phyloP scores from a whole-genome alignment of 2,888 invertebrate genomes.

The Exocentrus adspersus region DNA sequence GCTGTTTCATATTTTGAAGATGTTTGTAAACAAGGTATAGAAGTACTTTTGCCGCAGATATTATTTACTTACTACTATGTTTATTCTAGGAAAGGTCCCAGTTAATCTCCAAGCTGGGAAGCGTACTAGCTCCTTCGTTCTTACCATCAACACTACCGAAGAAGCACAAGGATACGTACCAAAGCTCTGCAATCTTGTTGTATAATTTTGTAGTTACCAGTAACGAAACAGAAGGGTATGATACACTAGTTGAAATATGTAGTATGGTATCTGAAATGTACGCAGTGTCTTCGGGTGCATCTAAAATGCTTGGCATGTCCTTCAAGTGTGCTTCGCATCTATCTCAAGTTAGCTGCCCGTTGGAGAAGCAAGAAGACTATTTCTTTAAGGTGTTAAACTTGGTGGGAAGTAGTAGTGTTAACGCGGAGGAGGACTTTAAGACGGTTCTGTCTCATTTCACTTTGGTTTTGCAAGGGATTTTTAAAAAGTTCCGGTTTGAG shows the following conservation, averaged over 20 bases:
- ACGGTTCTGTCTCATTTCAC: conserved; percentile 27
- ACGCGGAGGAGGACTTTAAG: conserved; percentile 25
- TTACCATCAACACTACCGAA: conserved; percentile 6
- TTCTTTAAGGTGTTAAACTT: conserved; percentile 22
- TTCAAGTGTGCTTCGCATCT: conserved; percentile 26
- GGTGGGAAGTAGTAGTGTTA: not conserved
- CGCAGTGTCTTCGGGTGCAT: conserved; percentile 11
- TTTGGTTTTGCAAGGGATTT: conserved; percentile 25
- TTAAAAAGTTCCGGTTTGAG: conserved; percentile 32
- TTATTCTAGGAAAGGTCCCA: conserved; percentile 20
- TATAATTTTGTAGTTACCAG: conserved; percentile 22
- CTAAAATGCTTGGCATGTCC: conserved; percentile 16
- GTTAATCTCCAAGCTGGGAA: conserved; percentile 22
- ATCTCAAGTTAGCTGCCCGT: conserved; percentile 7
- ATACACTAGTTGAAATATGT: conserved; percentile 19
- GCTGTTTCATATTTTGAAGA: conserved; percentile 30
- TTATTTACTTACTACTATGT: not conserved
- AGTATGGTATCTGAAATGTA: conserved; percentile 23
- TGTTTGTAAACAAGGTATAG: conserved; percentile 29
- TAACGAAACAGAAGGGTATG: conserved; percentile 3
- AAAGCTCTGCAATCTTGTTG: conserved; percentile 27
- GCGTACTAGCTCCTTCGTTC: conserved; percentile 25
- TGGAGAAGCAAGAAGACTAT: conserved; percentile 18
- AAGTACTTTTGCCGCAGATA: not conserved
- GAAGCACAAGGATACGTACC: conserved; percentile 19